phyloP scores from a whole-genome alignment of 1,140 invertebrate species.

The Euwallacea similis region DNA sequence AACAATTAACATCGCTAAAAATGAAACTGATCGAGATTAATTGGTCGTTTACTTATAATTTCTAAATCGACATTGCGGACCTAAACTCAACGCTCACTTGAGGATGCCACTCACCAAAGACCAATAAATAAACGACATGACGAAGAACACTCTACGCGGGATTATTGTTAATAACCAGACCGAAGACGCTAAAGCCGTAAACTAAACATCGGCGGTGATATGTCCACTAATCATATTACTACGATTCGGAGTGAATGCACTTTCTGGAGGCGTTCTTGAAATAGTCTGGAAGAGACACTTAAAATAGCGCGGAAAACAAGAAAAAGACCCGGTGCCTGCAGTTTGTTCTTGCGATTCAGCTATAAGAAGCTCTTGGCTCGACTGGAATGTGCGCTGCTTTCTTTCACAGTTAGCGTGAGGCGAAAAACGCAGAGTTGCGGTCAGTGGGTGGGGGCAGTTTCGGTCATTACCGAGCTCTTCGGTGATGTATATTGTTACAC shows the following conservation, averaged over 20 bases:
- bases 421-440: no score
- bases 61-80: no score
- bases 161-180: no score
- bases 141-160: no score
- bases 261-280: slow-evolving; percentile 24
- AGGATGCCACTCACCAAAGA: slow-evolving; percentile 43
- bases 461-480: no score
- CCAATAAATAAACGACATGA: slow-evolving; percentile 52
- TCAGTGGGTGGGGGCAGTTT: no score
- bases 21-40: no score
- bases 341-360: not conserved
- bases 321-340: not conserved
- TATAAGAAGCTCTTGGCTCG: not conserved
- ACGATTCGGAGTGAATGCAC: slow-evolving; percentile 21
- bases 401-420: not conserved
- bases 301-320: slow-evolving; percentile 31
- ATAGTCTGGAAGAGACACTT: slow-evolving; percentile 23
- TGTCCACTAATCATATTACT: slow-evolving; percentile 7
- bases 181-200: not conserved
- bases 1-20: no score
- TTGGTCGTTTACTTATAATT: no score
- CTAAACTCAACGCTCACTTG: no score
- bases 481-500: no score
- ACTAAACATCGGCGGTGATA: slow-evolving; percentile 3
- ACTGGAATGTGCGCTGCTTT: not conserved